Percentiles rank a stretch among this genome's conserved stretches.
Evolutionary conservation across 1,140 invertebrate genomes (phyloP).

Genomic region (Sminthurides bifidus): DNA sequence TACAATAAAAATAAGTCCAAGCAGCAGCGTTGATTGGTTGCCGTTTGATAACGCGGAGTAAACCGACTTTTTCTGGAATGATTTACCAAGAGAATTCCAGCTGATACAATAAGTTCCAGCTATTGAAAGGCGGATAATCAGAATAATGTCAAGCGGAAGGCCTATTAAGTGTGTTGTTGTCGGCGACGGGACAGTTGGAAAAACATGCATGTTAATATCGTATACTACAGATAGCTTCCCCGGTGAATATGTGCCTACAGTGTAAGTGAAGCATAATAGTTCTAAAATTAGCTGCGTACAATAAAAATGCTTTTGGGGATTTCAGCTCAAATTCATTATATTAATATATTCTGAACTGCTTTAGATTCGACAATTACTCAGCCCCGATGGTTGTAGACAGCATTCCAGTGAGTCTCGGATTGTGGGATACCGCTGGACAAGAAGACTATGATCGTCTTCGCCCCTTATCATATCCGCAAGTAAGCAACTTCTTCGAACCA

Average conservation of each 20-base stretch:
- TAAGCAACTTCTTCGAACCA: conserved; percentile 23
- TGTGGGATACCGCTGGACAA: conserved; percentile 94
- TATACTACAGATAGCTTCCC: conserved; percentile 98
- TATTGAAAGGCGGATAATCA: too few relatives aligned
- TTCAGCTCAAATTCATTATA: neutral
- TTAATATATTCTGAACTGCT: conserved; percentile 9
- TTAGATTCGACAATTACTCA: conserved; percentile 93
- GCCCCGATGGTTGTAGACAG: conserved; percentile 96
- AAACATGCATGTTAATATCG: conserved; percentile 98
- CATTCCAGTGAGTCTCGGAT: conserved; percentile 82
- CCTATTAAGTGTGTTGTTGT: conserved; percentile 97
- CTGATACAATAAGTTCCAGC: too few relatives aligned
- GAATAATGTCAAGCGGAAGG: conserved; percentile 67
- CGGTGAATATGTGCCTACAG: conserved; percentile 93
- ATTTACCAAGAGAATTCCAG: neutral
- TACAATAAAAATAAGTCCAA: too few relatives aligned
- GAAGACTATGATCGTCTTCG: conserved; percentile 92
- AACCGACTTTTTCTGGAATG: too few relatives aligned
- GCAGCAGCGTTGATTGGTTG: too few relatives aligned
- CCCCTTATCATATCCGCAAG: conserved; percentile 83
- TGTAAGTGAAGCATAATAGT: conserved; percentile 71
- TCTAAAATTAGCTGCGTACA: too few relatives aligned
- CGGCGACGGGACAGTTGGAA: conserved; percentile 77
- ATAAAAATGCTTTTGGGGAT: too few relatives aligned
- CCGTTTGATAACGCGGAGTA: too few relatives aligned